Conservation (phyloP, 2,888 invertebrate species). For the Invenusta paracnida region DNA sequence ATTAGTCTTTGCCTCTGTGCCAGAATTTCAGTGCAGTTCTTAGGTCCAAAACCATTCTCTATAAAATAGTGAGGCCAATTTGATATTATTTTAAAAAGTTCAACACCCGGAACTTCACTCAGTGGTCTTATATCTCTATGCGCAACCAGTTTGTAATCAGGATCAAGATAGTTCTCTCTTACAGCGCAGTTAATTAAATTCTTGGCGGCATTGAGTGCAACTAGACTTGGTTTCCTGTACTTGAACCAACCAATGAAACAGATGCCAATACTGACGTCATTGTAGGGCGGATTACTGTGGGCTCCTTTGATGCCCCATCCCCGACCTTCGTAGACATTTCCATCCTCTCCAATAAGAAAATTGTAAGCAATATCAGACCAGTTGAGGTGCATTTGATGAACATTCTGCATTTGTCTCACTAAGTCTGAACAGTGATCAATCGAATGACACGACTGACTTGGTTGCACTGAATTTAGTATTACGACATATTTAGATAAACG, state of each 20-base stretch:
- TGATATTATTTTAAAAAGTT: background rate
- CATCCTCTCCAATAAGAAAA: background rate
- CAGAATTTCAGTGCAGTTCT: too few relatives aligned
- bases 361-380: slow-evolving; percentile 11
- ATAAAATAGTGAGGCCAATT: background rate
- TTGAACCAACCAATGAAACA: slow-evolving; percentile 35
- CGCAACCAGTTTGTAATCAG: slow-evolving; percentile 15
- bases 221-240: background rate
- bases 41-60: too few relatives aligned
- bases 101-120: background rate
- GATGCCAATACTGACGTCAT: slow-evolving; percentile 2
- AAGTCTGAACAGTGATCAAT: background rate
- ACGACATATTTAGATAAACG: background rate
- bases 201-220: slow-evolving; percentile 19
- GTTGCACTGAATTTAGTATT: background rate
- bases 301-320: background rate
- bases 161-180: background rate
- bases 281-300: background rate
- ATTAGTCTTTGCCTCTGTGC: too few relatives aligned
- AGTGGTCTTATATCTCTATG: slow-evolving; percentile 6
- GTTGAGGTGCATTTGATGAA: background rate
- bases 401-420: background rate
- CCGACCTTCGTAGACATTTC: background rate
- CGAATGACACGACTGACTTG: background rate
- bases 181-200: slow-evolving; percentile 30